A percentile compares a stretch with the other conserved stretches of the same genome.
phyloP scores from a whole-genome alignment of 2,888 invertebrate genomes.

The Synergus laeviventris region DNA sequence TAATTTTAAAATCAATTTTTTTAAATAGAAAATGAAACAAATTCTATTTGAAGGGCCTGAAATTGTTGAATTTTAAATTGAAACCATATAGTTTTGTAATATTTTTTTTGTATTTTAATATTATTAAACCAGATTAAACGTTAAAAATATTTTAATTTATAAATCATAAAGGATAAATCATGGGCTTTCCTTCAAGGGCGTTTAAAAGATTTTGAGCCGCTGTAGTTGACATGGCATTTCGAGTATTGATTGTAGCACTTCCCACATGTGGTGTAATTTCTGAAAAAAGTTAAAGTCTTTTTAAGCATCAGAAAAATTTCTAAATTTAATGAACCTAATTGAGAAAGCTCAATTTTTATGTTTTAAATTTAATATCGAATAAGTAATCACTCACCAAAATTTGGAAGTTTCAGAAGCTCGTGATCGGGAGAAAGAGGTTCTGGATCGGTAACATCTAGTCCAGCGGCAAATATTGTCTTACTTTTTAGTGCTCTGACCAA shows the following conservation, averaged over 20 bases:
- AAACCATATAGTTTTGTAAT: too few relatives aligned
- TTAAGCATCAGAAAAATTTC: neutral
- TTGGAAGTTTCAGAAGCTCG: conserved; percentile 86
- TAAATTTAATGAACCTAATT: neutral
- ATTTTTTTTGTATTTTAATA: too few relatives aligned
- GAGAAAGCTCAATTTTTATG: neutral
- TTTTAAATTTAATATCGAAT: neutral
- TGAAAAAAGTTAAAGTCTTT: conserved; percentile 72
- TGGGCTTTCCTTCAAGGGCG: conserved; percentile 84
- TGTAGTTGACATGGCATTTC: conserved; percentile 86
- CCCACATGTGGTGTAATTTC: conserved; percentile 92
- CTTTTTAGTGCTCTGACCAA: conserved; percentile 86
- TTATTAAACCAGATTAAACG: too few relatives aligned
- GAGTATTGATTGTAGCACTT: conserved; percentile 87
- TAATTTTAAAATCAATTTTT: too few relatives aligned
- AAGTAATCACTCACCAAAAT: conserved; percentile 82
- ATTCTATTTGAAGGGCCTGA: too few relatives aligned
- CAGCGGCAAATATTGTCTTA: conserved; percentile 89
- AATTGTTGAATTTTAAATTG: too few relatives aligned
- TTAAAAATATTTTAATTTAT: neutral
- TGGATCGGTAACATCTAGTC: conserved; percentile 92
- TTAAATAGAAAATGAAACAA: too few relatives aligned
- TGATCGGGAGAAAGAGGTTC: conserved; percentile 91
- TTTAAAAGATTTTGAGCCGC: conserved; percentile 88
- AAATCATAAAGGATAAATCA: conserved; percentile 76